Base-by-base conservation (phyloP, 2,888 invertebrate species). In the Epistrophella euchroma region DNA sequence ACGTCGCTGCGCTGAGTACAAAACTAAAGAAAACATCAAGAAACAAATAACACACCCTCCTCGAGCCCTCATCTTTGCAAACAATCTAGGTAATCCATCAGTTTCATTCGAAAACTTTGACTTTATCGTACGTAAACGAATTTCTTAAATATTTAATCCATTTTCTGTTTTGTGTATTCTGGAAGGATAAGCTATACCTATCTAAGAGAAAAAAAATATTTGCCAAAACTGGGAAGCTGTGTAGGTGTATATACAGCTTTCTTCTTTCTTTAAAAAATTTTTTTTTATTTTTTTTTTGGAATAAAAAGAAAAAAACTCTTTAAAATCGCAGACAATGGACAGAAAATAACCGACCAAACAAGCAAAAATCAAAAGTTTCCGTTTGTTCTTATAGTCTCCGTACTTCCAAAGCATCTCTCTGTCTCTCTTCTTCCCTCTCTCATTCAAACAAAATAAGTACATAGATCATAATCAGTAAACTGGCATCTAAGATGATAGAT, bases 131-230 rank as follows among this genome's bases (percentile, higher is more conserved):
- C 76, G 81, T 32, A 80, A 85, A 77, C 76, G 81, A 81, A 85
- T 81, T 72, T 56, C 81, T 77, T 81, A 81, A 85, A 81, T 85
- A 85, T 85, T 85, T 81, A 81, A 85, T 85, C 76, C 75, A 77
- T 85, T 80, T 80, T 85, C 55, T 66, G 66, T 84, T 55, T 37
- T 28, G 47, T 52, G 60, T 56, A 35, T 75, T 72, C 52, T 55
- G 43, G 71, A 35, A 28, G 56, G 45, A 66, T 32, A 35, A 11
- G 7, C 1, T 7, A 5, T 32, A 32, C 32, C n/a, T 11, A 25
- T 25, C 13, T 17, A 28, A 28, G 43, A 64, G 17, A 5, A 17
- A 45, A 32, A 62, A 37, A 60, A 56, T 9, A n/a, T 32, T 52
- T 62, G 43, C 45, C 55, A 62, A 45, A 35, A 25, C 28, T 45